Evolutionary conservation across 2,888 invertebrate species (phyloP).

Genomic region (Seira ritae): DNA sequence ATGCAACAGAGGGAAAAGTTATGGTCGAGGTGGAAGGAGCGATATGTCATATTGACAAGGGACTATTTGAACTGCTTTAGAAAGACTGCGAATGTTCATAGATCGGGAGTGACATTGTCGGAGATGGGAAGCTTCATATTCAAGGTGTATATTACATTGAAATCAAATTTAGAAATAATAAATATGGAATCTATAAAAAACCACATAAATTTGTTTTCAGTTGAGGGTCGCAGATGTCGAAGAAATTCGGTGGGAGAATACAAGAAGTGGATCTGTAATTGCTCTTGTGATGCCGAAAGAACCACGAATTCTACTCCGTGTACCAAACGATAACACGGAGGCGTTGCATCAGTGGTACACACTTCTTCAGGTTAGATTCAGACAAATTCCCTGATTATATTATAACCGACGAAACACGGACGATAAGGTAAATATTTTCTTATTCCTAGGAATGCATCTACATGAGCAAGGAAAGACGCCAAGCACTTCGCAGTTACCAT

Average conservation of each 20-base stretch:
- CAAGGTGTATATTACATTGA: conserved; percentile 77
- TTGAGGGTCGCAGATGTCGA: conserved; percentile 82
- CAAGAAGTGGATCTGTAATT: conserved; percentile 81
- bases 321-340: conserved; percentile 75
- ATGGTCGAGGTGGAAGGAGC: conserved; percentile 82
- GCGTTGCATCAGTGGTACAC: conserved; percentile 83
- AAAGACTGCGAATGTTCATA: conserved; percentile 76
- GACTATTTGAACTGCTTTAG: conserved; percentile 83
- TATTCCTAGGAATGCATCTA: conserved; percentile 79
- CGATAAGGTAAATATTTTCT: neutral
- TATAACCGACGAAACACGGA: no score
- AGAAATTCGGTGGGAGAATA: conserved; percentile 82
- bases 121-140: conserved; percentile 83
- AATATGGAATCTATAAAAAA: no score
- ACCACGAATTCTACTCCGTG: conserved; percentile 77
- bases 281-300: conserved; percentile 77
- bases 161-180: no score
- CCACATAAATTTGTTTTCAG: neutral
- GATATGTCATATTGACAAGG: conserved; percentile 82
- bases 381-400: neutral
- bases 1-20: conserved; percentile 82
- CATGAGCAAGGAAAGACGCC: conserved; percentile 81
- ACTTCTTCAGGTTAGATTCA: conserved; percentile 78
- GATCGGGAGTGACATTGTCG: conserved; percentile 78
- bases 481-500: conserved; percentile 78